Conservation (phyloP, 2,888 invertebrate genomes). For the Volucella inflata region DNA sequence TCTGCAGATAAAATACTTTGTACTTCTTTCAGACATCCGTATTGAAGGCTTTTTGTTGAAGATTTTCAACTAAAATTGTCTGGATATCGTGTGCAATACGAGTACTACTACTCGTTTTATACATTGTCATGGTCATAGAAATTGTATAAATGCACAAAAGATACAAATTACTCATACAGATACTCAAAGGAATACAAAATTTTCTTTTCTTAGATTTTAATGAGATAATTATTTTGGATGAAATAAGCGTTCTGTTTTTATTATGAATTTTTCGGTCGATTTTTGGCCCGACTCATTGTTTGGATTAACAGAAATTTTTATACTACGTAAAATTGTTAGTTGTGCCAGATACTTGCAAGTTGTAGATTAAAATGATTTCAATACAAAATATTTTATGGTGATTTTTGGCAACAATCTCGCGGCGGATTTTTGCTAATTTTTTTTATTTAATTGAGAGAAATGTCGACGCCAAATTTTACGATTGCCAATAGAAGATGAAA, state of each 20-base stretch:
- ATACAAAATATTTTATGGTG: slow-evolving; percentile 42
- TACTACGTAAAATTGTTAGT: slow-evolving; percentile 53
- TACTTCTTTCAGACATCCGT: too few species aligned
- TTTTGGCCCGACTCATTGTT: slow-evolving; percentile 27
- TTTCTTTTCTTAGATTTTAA: not conserved
- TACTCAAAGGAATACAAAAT: not conserved
- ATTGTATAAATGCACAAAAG: too few species aligned
- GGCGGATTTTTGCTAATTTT: slow-evolving; percentile 20
- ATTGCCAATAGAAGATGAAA: slow-evolving; percentile 34
- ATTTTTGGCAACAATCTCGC: slow-evolving; percentile 50
- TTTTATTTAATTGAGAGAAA: slow-evolving; percentile 34
- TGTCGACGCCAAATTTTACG: slow-evolving; percentile 46
- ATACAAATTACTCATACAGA: too few species aligned
- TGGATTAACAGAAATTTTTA: slow-evolving; percentile 18
- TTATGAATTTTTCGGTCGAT: not conserved
- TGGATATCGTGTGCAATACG: not conserved
- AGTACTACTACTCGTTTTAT: not conserved
- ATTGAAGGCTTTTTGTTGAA: not conserved
- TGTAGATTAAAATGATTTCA: slow-evolving; percentile 33
- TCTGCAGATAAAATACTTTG: slow-evolving; percentile 1
- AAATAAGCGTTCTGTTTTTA: not conserved
- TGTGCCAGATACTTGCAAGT: slow-evolving; percentile 23
- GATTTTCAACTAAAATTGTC: slow-evolving; percentile 2
- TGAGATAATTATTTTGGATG: not conserved
- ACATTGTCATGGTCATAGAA: too few species aligned